Evolutionary conservation across 2,797 vertebrate genomes (phyloP).

Genomic region (Spea hammondii): DNA sequence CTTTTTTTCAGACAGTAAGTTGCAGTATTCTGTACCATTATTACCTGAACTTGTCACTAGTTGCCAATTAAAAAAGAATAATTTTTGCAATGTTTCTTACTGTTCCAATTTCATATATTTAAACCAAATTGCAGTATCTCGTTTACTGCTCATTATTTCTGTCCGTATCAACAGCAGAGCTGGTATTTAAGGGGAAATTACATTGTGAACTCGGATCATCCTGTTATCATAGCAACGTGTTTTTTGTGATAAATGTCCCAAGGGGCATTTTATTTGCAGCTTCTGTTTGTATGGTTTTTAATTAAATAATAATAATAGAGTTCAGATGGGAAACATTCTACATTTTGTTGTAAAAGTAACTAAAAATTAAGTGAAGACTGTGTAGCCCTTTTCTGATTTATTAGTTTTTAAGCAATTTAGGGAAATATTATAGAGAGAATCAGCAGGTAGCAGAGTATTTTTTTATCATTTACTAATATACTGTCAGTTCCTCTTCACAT

Average conservation of each 20-base stretch:
- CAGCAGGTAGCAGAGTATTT: conserved; percentile 5
- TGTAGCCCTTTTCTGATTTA: not conserved
- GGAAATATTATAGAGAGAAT: not conserved
- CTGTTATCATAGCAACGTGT: conserved; percentile 15
- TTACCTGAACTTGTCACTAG: conserved; percentile 33
- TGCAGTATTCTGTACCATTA: conserved; percentile 27
- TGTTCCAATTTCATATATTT: not conserved
- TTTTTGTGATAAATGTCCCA: not conserved
- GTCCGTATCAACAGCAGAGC: not conserved
- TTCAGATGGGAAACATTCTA: not conserved
- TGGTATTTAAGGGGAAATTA: conserved; percentile 3
- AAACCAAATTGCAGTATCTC: conserved; percentile 7
- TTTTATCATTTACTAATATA: conserved; percentile 1
- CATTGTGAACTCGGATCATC: conserved; percentile 4
- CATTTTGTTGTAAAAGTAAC: not conserved
- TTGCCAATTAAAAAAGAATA: conserved; percentile 45
- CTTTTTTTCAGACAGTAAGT: not conserved
- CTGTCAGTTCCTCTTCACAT: not conserved
- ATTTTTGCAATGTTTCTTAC: conserved; percentile 25
- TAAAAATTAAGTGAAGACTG: not conserved
- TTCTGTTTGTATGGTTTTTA: not conserved
- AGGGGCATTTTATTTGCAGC: not conserved
- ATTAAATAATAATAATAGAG: conserved; percentile 13
- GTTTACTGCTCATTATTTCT: conserved; percentile 36
- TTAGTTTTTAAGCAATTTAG: not conserved